Percentiles rank a stretch among this genome's conserved stretches.
Conservation (phyloP, 2,888 invertebrate species). For the Metellina segmentata region DNA sequence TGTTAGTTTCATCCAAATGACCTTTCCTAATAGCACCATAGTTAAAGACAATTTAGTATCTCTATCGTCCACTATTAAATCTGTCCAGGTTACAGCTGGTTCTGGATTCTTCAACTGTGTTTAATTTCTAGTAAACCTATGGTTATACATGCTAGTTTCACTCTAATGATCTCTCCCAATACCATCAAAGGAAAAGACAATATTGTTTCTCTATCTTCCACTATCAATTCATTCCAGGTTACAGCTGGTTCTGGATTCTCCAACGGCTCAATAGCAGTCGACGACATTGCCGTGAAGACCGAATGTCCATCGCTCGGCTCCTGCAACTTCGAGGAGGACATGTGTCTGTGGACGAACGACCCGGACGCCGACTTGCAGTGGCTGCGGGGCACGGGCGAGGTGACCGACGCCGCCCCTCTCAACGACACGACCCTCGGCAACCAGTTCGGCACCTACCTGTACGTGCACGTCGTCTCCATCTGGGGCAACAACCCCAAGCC, state of each 20-base stretch:
- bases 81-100: no score
- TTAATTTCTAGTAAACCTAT: no score
- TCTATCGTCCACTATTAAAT: no score
- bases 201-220: no score
- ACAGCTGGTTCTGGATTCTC: conserved; percentile 22
- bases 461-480: conserved; percentile 41
- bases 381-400: conserved; percentile 70
- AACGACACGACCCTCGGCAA: conserved; percentile 69
- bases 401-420: conserved; percentile 53
- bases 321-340: conserved; percentile 77
- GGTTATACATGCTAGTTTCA: no score
- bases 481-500: background rate
- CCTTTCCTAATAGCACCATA: no score
- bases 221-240: conserved; percentile 33
- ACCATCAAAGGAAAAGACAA: no score
- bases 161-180: no score
- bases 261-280: conserved; percentile 73
- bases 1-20: no score
- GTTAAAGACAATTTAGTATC: no score
- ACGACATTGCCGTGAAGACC: conserved; percentile 69
- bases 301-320: conserved; percentile 74
- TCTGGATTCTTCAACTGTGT: no score
- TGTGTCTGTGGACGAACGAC: conserved; percentile 76
- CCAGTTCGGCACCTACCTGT: conserved; percentile 74
- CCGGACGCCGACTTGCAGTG: conserved; percentile 52